A percentile compares a stretch with the other conserved stretches of the same genome.
These are phyloP conservation scores for Agrochola circellaris DNA, from an alignment of 2,888 invertebrate species.

Conservation along the genomic window DNA sequence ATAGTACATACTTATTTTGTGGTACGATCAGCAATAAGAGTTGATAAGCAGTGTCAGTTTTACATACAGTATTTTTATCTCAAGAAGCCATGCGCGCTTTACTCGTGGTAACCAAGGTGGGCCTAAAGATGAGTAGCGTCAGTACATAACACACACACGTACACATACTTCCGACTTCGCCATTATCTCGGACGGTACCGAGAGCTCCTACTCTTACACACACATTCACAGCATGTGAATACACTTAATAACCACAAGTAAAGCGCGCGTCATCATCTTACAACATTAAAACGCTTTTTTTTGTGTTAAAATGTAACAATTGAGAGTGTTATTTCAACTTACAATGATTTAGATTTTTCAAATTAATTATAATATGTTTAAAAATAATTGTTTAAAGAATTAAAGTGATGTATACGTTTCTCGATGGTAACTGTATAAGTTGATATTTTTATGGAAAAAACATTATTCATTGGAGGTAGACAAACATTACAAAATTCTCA, in stretches of 20 bases:
- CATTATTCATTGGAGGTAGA: not conserved
- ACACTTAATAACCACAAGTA: too few relatives aligned
- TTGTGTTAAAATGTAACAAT: not conserved
- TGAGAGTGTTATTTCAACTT: not conserved
- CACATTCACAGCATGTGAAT: too few relatives aligned
- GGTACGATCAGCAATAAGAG: too few relatives aligned
- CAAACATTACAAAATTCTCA: not conserved
- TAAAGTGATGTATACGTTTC: not conserved
- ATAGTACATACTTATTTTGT: not conserved
- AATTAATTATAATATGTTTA: not conserved
- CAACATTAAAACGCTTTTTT: not conserved
- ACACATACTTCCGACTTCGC: too few relatives aligned
- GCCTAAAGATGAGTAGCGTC: too few relatives aligned
- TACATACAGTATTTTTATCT: not conserved
- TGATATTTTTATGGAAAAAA: not conserved
- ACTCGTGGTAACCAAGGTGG: too few relatives aligned
- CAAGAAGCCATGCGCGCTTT: too few relatives aligned
- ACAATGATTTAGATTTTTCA: not conserved
- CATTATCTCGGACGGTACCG: too few relatives aligned
- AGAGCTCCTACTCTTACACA: too few relatives aligned
- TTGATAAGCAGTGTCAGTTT: not conserved
- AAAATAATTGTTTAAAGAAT: not conserved
- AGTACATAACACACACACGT: too few relatives aligned
- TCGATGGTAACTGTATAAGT: not conserved
- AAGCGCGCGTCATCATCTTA: not conserved